These are phyloP conservation scores for Umimayanthus chanpuru DNA, from an alignment of 92 coral and sea anemone species.

Conservation along the genomic window DNA sequence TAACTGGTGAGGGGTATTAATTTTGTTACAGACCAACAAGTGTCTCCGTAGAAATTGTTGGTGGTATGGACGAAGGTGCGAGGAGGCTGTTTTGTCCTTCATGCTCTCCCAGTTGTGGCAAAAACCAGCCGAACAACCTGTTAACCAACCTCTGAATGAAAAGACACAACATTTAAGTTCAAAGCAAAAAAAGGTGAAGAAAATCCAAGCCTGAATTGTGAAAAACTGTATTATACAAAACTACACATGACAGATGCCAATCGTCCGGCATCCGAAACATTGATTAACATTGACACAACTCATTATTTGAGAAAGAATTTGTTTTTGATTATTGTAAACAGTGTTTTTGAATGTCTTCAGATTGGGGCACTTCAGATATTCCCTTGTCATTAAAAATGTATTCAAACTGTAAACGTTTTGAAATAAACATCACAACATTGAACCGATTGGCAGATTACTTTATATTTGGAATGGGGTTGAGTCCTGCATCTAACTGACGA, in stretches of 20 bases:
- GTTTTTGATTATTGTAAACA: too few species aligned
- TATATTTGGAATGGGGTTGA: constrained; percentile 7
- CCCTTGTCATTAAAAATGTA: too few species aligned
- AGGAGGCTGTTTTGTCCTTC: constrained; percentile 5
- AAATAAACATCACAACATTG: not conserved
- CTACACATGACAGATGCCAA: not conserved
- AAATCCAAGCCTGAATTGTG: not conserved
- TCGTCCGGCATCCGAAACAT: not conserved
- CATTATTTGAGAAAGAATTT: too few species aligned
- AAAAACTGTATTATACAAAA: not conserved
- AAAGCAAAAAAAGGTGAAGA: not conserved
- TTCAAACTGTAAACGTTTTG: too few species aligned
- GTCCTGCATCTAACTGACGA: constrained; percentile 9
- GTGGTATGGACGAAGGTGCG: constrained; percentile 24
- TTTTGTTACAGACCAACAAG: constrained; percentile 7
- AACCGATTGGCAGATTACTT: constrained; percentile 3
- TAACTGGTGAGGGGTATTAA: not conserved
- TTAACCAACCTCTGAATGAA: not conserved
- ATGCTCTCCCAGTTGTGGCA: not conserved
- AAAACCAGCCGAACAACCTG: not conserved
- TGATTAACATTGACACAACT: too few species aligned
- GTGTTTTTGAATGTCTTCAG: not conserved
- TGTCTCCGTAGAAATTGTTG: constrained; percentile 14
- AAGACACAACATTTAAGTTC: not conserved
- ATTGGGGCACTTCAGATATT: too few species aligned